Evolutionary conservation across 2,113 vertebrate genomes (phyloP).

Genomic region (Donacobius atricapilla): DNA sequence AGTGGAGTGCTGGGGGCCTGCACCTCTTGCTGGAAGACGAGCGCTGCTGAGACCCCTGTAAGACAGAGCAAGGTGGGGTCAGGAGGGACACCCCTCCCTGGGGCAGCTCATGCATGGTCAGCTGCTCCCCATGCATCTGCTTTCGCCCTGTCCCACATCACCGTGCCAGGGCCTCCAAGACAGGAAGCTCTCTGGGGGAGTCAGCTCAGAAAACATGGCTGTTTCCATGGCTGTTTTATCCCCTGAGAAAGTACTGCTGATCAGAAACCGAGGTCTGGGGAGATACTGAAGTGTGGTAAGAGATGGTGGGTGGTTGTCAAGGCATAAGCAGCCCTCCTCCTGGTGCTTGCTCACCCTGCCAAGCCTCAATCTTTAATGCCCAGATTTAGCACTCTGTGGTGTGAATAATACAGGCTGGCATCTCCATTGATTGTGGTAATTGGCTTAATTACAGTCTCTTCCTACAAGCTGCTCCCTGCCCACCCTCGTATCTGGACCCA

Average conservation of each 20-base stretch:
- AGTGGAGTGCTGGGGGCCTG: constrained; percentile 34
- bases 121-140: fast-evolving
- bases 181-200: neutral
- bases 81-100: neutral
- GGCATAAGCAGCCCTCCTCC: neutral
- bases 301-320: neutral
- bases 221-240: neutral
- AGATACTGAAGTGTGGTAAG: neutral
- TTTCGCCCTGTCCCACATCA: fast-evolving
- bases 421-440: neutral
- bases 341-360: neutral
- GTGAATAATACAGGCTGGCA: neutral
- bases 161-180: neutral
- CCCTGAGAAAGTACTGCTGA: neutral
- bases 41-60: constrained; percentile 69
- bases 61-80: neutral
- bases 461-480: neutral
- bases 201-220: neutral
- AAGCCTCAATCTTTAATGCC: neutral
- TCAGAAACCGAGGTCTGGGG: neutral
- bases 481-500: neutral
- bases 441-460: constrained; percentile 23
- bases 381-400: neutral
- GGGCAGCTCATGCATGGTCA: fast-evolving
- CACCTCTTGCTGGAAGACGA: constrained; percentile 61